These are phyloP conservation scores for Aspidiotus destructor DNA, from an alignment of 2,888 invertebrate genomes.

Conservation along the genomic window DNA sequence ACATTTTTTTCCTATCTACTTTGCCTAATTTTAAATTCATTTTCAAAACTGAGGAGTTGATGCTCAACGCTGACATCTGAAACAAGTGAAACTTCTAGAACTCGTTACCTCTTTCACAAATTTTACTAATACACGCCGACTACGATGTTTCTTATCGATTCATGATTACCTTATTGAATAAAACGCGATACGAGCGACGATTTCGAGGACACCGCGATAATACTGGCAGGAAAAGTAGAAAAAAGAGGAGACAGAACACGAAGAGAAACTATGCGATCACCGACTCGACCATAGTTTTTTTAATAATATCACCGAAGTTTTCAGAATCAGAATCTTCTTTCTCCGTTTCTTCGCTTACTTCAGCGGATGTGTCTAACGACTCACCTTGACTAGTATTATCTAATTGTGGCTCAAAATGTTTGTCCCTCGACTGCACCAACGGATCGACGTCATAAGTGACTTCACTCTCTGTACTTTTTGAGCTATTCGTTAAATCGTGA, in stretches of 20 bases:
- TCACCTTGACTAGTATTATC: neutral
- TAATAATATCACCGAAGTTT: constrained; percentile 84
- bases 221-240: neutral
- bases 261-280: constrained; percentile 52
- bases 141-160: no score
- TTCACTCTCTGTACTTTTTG: constrained; percentile 6
- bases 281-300: constrained; percentile 85
- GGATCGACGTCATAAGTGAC: constrained; percentile 14
- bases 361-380: constrained; percentile 12
- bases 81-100: no score
- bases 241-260: neutral
- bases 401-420: neutral
- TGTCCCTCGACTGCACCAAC: neutral
- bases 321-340: constrained; percentile 50
- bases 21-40: no score
- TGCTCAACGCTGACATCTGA: no score
- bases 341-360: constrained; percentile 23
- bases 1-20: no score
- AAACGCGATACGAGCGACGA: neutral
- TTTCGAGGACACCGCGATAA: neutral
- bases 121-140: no score
- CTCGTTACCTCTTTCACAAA: no score
- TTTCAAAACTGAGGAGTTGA: no score
- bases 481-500: constrained; percentile 15
- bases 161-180: no score